Conservation (phyloP, 2,113 vertebrate genomes). For the Gasterosteus nipponicus region DNA sequence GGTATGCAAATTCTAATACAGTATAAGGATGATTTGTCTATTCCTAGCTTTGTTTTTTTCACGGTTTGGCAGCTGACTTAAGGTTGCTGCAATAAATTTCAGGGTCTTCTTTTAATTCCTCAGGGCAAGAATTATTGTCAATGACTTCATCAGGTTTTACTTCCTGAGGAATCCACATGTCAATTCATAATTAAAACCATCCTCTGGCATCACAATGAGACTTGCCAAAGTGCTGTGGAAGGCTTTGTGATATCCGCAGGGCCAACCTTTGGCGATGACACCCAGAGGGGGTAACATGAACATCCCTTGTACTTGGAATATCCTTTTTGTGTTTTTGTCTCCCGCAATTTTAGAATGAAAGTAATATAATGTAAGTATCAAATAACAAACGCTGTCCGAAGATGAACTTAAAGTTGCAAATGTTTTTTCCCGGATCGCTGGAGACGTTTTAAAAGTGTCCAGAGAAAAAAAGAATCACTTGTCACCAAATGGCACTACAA, state of each 20-base stretch:
- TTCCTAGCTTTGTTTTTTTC: neutral
- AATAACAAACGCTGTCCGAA: constrained; percentile 61
- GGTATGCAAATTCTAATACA: neutral
- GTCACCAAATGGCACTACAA: constrained; percentile 26
- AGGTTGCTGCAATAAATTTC: neutral
- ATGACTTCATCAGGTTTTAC: constrained; percentile 35
- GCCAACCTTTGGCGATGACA: constrained; percentile 51
- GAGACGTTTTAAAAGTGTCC: constrained; percentile 54
- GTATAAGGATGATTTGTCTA: neutral
- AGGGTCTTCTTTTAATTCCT: constrained; percentile 36
- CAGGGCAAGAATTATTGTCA: constrained; percentile 29
- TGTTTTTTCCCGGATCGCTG: constrained; percentile 33
- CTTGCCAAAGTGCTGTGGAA: constrained; percentile 32
- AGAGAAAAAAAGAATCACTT: constrained; percentile 58
- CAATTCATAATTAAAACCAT: constrained; percentile 69
- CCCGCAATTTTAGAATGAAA: constrained; percentile 19
- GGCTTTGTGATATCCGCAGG: constrained; percentile 64
- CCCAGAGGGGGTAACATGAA: constrained; percentile 32
- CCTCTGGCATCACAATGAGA: constrained; percentile 34
- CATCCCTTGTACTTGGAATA: constrained; percentile 28
- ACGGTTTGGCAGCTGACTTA: constrained; percentile 17
- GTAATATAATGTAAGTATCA: constrained; percentile 50
- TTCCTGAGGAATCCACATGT: constrained; percentile 42
- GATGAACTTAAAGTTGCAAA: constrained; percentile 54
- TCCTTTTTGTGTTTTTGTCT: constrained; percentile 40